Evolutionary conservation across 2,888 invertebrate species (phyloP), one percentile per base, ranked within the genome.

Genomic region (Dasypogon diadema): DNA sequence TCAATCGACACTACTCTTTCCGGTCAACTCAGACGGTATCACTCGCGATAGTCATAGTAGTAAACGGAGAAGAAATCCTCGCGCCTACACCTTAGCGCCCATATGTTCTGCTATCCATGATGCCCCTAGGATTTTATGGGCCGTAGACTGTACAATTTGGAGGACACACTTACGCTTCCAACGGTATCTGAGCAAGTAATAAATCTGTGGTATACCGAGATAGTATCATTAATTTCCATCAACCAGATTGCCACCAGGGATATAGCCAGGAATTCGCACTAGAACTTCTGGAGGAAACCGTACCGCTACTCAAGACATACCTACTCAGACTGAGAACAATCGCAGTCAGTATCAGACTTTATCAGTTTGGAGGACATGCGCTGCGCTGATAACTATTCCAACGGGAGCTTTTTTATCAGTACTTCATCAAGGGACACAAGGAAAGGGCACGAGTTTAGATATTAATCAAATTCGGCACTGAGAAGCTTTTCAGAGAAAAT

Each of bases 331-430:
- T 60, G 60, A 60, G 37, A 37, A 37, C 60, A 37, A 60, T 60
- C 60, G 16, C 37, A 12, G 37, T 12, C 37, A 34, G 10, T 26
- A 10, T 60, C 37, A 12, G 21, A 18, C 37, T 60, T 60, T 60
- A 60, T 60, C 60, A 60, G 60, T 18, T 60, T 37, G 18, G 21
- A 37, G 60, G 37, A 60, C 60, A 60, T 60, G 60, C 60, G 60
- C 60, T 37, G 21, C 60, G 37, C 37, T 37, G 37, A 34, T 10
- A 42, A n/a, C 60, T 12, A 8, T 37, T 30, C n/a, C 16, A 16
- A 58, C 16, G 34, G 56, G 37, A 60, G 60, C 60, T 60, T 60
- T 60, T 60, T 60, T 60, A 60, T 60, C 60, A 60, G 60, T 37
- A 37, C 34, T 26, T 60, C 42, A 12, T 6, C 10, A 10, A 30